A percentile compares a stretch with the other conserved stretches of the same genome.
Evolutionary conservation across 2,797 vertebrate species (phyloP).

Genomic region (Odontamblyopus lacepedii): DNA sequence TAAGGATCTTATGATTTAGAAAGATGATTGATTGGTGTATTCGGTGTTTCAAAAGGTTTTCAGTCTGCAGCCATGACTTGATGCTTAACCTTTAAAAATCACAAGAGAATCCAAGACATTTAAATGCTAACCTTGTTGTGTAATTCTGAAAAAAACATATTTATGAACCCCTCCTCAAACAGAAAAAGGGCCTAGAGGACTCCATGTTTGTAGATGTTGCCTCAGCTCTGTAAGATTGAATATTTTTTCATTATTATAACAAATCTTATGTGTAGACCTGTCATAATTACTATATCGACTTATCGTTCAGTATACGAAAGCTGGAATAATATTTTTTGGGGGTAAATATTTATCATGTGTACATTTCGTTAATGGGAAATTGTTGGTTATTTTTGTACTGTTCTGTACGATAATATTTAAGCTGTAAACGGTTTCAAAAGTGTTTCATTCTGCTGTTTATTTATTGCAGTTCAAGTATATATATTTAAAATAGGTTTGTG

Average conservation of each 20-base stretch:
- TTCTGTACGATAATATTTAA: too few species aligned
- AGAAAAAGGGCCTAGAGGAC: conserved; percentile 17
- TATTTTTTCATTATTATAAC: conserved; percentile 24
- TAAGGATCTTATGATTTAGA: conserved; percentile 13
- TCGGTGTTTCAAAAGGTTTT: conserved; percentile 15
- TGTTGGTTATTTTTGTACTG: too few species aligned
- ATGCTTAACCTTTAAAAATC: neutral
- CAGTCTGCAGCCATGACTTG: conserved; percentile 34
- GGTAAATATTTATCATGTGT: too few species aligned
- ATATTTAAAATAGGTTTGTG: too few species aligned
- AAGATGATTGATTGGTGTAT: conserved; percentile 21
- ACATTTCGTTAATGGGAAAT: too few species aligned
- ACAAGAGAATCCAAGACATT: conserved; percentile 28
- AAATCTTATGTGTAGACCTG: neutral
- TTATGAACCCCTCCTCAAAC: conserved; percentile 9
- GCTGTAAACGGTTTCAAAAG: too few species aligned
- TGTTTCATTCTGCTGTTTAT: too few species aligned
- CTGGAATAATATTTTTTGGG: too few species aligned
- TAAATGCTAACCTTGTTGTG: conserved; percentile 41
- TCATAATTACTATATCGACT: too few species aligned
- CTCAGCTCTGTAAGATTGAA: conserved; percentile 20
- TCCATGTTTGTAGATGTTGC: conserved; percentile 22
- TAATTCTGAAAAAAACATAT: conserved; percentile 22
- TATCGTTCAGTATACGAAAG: too few species aligned
- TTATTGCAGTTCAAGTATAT: too few species aligned